Evolutionary conservation across 2,113 vertebrate species (phyloP).

Genomic region (Erythrolamprus reginae): DNA sequence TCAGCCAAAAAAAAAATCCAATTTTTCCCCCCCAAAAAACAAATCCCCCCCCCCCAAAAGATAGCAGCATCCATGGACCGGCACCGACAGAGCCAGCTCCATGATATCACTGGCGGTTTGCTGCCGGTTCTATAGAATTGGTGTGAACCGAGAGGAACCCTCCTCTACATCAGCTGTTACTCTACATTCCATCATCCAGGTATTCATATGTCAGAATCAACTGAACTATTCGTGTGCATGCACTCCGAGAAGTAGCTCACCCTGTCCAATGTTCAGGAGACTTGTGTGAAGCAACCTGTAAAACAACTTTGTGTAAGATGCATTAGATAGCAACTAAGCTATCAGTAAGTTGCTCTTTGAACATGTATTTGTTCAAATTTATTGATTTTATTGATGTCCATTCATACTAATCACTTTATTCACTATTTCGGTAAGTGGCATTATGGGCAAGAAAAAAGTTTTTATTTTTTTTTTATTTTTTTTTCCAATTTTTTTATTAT

Average conservation of each 20-base stretch:
- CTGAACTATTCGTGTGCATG: slow-evolving; percentile 60
- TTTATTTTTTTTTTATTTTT: too few relatives aligned
- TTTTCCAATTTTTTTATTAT: too few relatives aligned
- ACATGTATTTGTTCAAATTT: slow-evolving; percentile 48
- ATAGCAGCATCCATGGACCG: too few relatives aligned
- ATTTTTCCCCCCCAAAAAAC: too few relatives aligned
- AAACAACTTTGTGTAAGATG: slow-evolving; percentile 52
- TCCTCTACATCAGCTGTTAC: slow-evolving; percentile 19
- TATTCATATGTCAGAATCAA: slow-evolving; percentile 51
- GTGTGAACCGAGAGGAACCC: too few relatives aligned
- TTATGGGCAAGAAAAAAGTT: background rate
- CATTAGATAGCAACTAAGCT: slow-evolving; percentile 40
- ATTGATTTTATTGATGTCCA: rapidly evolving
- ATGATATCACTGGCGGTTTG: too few relatives aligned
- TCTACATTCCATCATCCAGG: slow-evolving; percentile 56
- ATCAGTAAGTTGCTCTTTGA: slow-evolving; percentile 51
- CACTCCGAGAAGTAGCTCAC: slow-evolving; percentile 48
- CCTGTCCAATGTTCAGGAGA: slow-evolving; percentile 63
- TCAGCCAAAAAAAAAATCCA: too few relatives aligned
- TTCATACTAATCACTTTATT: background rate
- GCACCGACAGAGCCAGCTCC: too few relatives aligned
- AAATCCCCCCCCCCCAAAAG: too few relatives aligned
- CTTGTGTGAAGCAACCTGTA: slow-evolving; percentile 55
- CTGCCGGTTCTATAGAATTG: too few relatives aligned
- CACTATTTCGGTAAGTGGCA: background rate